Evolutionary conservation across 1,140 invertebrate species (phyloP).

Genomic region (Drosophila ironensis): DNA sequence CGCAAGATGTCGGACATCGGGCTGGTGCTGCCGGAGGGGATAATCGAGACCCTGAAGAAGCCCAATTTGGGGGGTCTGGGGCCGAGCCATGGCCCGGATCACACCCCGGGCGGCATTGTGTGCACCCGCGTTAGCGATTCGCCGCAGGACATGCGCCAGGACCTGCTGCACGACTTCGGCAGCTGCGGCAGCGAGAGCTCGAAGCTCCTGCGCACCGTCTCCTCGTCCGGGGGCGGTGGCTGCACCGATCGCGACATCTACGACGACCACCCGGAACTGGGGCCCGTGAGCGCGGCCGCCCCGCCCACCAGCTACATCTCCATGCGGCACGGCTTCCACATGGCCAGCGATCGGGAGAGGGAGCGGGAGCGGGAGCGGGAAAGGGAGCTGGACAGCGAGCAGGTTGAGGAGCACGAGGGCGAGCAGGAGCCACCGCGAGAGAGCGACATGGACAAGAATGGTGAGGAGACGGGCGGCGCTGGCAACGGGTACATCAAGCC

Average conservation of each 20-base stretch:
- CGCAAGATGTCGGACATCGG: constrained; percentile 64
- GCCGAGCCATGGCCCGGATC: background rate
- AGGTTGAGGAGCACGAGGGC: too few relatives aligned
- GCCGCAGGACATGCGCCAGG: constrained; percentile 34
- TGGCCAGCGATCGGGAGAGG: constrained; percentile 20
- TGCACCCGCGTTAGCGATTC: constrained; percentile 45
- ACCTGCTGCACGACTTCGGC: constrained; percentile 56
- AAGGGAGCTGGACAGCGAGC: constrained; percentile 12
- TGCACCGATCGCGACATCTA: constrained; percentile 29
- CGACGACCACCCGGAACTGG: constrained; percentile 24
- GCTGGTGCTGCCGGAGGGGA: constrained; percentile 50
- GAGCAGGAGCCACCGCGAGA: constrained; percentile 11
- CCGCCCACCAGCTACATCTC: constrained; percentile 43
- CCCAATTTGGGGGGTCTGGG: constrained; percentile 30
- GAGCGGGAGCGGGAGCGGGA: constrained; percentile 17
- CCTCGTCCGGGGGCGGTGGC: constrained; percentile 16
- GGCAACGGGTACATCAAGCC: constrained; percentile 59
- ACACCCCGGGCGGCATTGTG: constrained; percentile 30
- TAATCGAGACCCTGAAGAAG: constrained; percentile 55
- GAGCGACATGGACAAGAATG: background rate
- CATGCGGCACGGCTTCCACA: constrained; percentile 34
- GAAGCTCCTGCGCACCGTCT: constrained; percentile 51
- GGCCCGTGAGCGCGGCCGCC: background rate
- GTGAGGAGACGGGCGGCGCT: background rate
- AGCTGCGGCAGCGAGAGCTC: constrained; percentile 64